Conservation (phyloP, 2,797 vertebrate species). For the Sebastes reedi region DNA sequence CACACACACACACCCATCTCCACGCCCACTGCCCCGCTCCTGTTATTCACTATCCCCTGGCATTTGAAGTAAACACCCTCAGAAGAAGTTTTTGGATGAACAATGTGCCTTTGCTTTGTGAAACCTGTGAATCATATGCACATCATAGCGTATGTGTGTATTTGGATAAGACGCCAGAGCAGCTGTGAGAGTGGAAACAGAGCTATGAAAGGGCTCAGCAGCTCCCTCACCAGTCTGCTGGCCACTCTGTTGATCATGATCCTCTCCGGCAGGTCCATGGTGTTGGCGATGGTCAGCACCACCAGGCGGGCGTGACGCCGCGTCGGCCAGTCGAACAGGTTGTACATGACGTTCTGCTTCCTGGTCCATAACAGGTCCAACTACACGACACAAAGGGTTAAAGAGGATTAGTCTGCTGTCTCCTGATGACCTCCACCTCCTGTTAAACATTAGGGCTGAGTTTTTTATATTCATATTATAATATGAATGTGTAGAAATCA, state of each 20-base stretch:
- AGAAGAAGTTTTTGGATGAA: too few species aligned
- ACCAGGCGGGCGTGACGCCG: slow-evolving; percentile 90
- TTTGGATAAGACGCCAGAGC: background rate
- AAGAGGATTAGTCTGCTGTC: too few species aligned
- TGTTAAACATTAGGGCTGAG: background rate
- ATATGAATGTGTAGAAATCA: background rate
- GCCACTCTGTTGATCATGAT: too few species aligned
- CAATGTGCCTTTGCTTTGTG: background rate
- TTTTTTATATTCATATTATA: background rate
- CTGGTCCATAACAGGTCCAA: slow-evolving; percentile 95
- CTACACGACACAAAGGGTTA: slow-evolving; percentile 65
- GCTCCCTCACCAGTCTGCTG: slow-evolving; percentile 85
- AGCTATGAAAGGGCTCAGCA: background rate
- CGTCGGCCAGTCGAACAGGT: slow-evolving; percentile 96
- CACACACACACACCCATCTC: too few species aligned
- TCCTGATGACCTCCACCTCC: background rate
- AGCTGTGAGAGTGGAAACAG: background rate
- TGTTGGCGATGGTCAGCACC: slow-evolving; percentile 96
- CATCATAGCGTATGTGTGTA: background rate
- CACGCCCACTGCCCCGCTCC: too few species aligned
- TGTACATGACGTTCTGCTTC: slow-evolving; percentile 97
- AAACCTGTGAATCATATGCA: background rate
- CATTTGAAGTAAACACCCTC: too few species aligned
- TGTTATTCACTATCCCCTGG: too few species aligned
- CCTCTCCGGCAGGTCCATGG: slow-evolving; percentile 95